A percentile compares a stretch with the other conserved stretches of the same genome.
Evolutionary conservation across 2,888 invertebrate genomes (phyloP).

Genomic region (Empis livida): DNA sequence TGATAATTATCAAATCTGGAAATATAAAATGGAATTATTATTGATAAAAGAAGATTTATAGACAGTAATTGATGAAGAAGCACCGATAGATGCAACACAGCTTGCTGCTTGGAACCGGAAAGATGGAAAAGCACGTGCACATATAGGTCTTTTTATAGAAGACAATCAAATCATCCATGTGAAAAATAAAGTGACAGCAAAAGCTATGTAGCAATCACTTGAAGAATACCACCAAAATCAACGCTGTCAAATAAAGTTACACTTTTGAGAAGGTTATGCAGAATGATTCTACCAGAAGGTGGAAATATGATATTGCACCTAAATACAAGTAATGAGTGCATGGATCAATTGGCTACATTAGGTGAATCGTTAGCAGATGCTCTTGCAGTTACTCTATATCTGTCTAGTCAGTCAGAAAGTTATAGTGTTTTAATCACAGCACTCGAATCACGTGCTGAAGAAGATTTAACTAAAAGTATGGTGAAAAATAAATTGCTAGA

Average conservation of each 20-base stretch:
- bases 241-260: neutral
- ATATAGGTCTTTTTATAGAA: neutral
- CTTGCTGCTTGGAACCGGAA: neutral
- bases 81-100: neutral
- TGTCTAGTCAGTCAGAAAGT: neutral
- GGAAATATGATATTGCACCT: neutral
- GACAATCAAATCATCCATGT: neutral
- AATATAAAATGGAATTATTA: neutral
- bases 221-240: neutral
- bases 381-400: neutral
- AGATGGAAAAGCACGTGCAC: neutral
- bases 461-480: conserved; percentile 7
- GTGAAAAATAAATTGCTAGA: conserved; percentile 9
- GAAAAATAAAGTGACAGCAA: neutral
- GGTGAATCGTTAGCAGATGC: neutral
- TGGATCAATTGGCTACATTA: neutral
- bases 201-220: neutral
- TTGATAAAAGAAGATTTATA: neutral
- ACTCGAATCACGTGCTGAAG: conserved; percentile 1
- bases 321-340: neutral
- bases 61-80: neutral
- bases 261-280: neutral
- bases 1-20: neutral
- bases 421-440: conserved; percentile 3
- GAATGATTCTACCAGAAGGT: neutral